phyloP scores from a whole-genome alignment of 2,888 invertebrate species.

The Heliconius cydno region DNA sequence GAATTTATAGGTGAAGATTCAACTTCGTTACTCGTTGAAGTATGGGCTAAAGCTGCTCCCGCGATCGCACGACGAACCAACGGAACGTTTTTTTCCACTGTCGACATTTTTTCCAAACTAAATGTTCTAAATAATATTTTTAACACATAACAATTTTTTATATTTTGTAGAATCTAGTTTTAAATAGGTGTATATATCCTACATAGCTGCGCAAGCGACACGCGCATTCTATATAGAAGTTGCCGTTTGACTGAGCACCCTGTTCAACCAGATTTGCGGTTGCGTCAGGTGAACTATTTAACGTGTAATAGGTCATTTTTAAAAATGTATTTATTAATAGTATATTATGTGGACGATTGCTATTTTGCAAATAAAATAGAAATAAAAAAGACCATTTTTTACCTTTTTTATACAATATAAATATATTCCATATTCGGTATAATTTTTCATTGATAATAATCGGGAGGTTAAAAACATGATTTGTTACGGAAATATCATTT shows the following conservation, averaged over 20 bases:
- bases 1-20: constrained; percentile 42
- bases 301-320: too few relatives aligned
- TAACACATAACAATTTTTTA: constrained; percentile 36
- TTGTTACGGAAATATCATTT: constrained; percentile 1
- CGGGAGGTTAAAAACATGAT: neutral
- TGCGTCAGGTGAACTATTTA: constrained; percentile 16
- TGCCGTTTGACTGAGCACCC: constrained; percentile 40
- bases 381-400: too few relatives aligned
- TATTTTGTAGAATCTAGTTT: neutral
- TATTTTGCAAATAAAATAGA: neutral
- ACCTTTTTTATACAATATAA: too few relatives aligned
- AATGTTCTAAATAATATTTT: constrained; percentile 9
- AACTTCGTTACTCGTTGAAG: constrained; percentile 48
- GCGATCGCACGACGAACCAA: constrained; percentile 75
- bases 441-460: neutral
- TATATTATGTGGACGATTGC: neutral
- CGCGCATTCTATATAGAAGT: constrained; percentile 47
- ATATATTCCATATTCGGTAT: too few relatives aligned
- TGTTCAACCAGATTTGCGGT: neutral
- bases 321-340: neutral
- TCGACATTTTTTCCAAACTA: constrained; percentile 59
- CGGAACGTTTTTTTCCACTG: constrained; percentile 56
- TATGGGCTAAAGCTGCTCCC: constrained; percentile 69
- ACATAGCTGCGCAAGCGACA: constrained; percentile 47
- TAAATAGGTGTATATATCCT: neutral